Percentiles rank a stretch among this genome's conserved stretches.
Conservation (phyloP, 1,140 invertebrate genomes). For the Drosophila mojavensis region DNA sequence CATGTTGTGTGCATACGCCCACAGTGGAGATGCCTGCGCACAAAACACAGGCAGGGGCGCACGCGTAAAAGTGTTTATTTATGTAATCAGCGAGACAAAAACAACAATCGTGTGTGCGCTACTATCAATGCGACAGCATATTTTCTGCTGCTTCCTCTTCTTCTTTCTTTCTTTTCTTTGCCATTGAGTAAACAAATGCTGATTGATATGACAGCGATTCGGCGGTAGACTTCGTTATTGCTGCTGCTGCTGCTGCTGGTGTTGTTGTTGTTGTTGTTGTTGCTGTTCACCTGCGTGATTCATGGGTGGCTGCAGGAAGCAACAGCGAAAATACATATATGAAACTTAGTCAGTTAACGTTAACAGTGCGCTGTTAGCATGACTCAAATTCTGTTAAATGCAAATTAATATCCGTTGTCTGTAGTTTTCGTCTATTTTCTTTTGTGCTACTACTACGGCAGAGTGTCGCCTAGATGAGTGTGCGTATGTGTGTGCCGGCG, state of each 20-base stretch:
- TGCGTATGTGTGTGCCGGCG: constrained; percentile 14
- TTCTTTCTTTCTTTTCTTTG: constrained; percentile 31
- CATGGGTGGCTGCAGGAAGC: constrained; percentile 47
- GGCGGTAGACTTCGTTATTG: constrained; percentile 6
- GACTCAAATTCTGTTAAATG: constrained; percentile 32
- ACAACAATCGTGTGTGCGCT: constrained; percentile 20
- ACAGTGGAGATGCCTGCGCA: constrained; percentile 11
- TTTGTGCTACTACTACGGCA: background rate
- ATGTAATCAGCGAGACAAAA: constrained; percentile 27
- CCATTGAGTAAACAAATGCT: constrained; percentile 61
- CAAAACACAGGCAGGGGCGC: constrained; percentile 11
- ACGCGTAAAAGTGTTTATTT: constrained; percentile 37
- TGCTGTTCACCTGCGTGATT: constrained; percentile 41
- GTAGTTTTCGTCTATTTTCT: constrained; percentile 13
- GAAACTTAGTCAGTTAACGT: constrained; percentile 27
- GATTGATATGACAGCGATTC: constrained; percentile 56
- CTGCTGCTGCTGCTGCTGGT: constrained; percentile 9
- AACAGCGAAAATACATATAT: constrained; percentile 4
- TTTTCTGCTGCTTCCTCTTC: constrained; percentile 2
- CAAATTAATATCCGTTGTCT: constrained; percentile 1
- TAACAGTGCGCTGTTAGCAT: constrained; percentile 39
- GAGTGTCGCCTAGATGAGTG: background rate
- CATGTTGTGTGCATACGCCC: constrained; percentile 11
- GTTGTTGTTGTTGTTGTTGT: constrained; percentile 21
- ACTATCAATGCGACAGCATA: constrained; percentile 48